phyloP scores from a whole-genome alignment of 92 coral and sea anemone species.

The Palythoa caribaeorum region DNA sequence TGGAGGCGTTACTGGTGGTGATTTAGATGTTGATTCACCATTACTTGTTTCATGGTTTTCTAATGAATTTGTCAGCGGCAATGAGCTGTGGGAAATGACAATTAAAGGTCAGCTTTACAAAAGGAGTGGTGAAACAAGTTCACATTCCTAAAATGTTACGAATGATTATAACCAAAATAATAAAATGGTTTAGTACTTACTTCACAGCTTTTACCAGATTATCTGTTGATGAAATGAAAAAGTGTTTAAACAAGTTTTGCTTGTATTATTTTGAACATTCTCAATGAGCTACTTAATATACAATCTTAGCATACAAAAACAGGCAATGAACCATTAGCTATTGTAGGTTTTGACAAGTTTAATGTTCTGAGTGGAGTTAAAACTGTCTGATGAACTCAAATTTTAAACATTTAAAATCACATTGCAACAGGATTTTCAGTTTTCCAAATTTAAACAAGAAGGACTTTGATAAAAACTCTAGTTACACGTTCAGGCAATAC shows the following conservation, averaged over 20 bases:
- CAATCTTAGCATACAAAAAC: background rate
- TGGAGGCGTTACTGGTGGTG: constrained; percentile 80
- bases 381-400: too few relatives aligned
- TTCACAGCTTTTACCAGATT: constrained; percentile 82
- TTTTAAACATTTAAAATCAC: background rate
- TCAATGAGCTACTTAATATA: background rate
- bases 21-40: constrained; percentile 71
- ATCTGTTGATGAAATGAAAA: constrained; percentile 52
- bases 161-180: too few relatives aligned
- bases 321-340: background rate
- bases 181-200: constrained; percentile 59
- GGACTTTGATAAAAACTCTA: too few relatives aligned
- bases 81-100: constrained; percentile 50
- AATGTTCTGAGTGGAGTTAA: too few relatives aligned
- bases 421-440: background rate
- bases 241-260: background rate
- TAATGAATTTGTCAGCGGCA: constrained; percentile 67
- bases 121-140: too few relatives aligned
- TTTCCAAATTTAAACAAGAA: too few relatives aligned
- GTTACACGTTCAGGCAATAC: background rate
- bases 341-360: background rate
- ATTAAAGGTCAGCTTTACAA: background rate
- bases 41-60: constrained; percentile 88
- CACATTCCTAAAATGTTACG: too few relatives aligned
- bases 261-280: background rate